phyloP scores from a whole-genome alignment of 2,888 invertebrate species.

The Platerodrilus igneus region DNA sequence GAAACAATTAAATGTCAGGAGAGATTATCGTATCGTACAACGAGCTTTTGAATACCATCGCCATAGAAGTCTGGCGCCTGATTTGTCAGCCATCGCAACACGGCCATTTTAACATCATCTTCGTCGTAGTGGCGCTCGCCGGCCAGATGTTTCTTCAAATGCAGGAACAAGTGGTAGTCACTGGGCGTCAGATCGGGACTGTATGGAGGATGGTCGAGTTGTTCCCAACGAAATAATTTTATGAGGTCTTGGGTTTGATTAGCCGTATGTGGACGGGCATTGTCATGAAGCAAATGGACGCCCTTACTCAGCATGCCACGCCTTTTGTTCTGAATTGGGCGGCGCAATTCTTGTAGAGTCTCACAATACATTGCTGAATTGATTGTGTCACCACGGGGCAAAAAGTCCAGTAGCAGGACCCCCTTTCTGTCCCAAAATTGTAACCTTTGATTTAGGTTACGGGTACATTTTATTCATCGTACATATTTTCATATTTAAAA shows the following conservation, averaged over 20 bases:
- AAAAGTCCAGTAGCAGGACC: too few species aligned
- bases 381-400: too few species aligned
- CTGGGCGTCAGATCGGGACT: slow-evolving; percentile 11
- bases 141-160: slow-evolving; percentile 3
- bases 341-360: slow-evolving; percentile 18
- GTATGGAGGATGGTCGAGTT: slow-evolving; percentile 13
- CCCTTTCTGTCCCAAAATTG: too few species aligned
- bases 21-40: too few species aligned
- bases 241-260: slow-evolving; percentile 17
- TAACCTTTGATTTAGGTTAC: too few species aligned
- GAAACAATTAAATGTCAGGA: too few species aligned
- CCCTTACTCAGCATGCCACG: slow-evolving; percentile 19
- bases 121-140: background rate
- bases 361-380: slow-evolving; percentile 9
- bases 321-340: slow-evolving; percentile 20
- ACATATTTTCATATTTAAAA: too few species aligned
- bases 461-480: too few species aligned
- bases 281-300: slow-evolving; percentile 9
- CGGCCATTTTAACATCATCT: too few species aligned
- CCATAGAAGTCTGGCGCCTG: too few species aligned
- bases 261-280: slow-evolving; percentile 17
- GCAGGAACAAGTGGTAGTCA: slow-evolving; percentile 6
- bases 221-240: slow-evolving; percentile 16
- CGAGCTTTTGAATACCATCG: too few species aligned
- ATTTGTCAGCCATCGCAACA: too few species aligned